Evolutionary conservation across 2,888 invertebrate species (phyloP).

Genomic region (Corbicula japonica): DNA sequence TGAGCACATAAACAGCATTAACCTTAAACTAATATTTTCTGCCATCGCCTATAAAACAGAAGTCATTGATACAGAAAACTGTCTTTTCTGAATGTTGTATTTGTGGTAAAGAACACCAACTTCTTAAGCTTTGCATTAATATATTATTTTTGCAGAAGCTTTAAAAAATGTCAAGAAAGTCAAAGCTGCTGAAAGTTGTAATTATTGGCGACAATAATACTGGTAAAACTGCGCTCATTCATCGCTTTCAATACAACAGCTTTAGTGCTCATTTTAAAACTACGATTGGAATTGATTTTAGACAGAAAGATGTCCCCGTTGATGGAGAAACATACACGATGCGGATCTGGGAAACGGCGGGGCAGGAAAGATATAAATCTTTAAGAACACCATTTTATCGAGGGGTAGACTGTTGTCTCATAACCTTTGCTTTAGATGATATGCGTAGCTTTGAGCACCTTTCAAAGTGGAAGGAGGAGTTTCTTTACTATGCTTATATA

Average conservation of each 20-base stretch:
- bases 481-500: constrained; percentile 96
- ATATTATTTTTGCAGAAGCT: constrained; percentile 59
- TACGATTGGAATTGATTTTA: constrained; percentile 97
- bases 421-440: constrained; percentile 96
- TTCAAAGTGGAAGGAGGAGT: too few relatives aligned
- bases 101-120: too few relatives aligned
- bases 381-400: constrained; percentile 97
- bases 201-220: constrained; percentile 97
- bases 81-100: too few relatives aligned
- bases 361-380: constrained; percentile 96
- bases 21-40: too few relatives aligned
- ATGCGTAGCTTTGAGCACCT: constrained; percentile 93
- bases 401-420: constrained; percentile 96
- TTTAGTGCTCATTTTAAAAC: constrained; percentile 98
- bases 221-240: constrained; percentile 98
- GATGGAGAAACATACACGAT: constrained; percentile 94
- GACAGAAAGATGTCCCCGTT: constrained; percentile 96
- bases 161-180: constrained; percentile 75
- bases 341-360: too few relatives aligned
- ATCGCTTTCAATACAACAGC: constrained; percentile 96
- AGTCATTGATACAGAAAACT: too few relatives aligned
- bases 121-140: too few relatives aligned
- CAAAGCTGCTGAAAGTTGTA: constrained; percentile 92
- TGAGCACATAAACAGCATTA: too few relatives aligned
- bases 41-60: too few relatives aligned